Conservation (phyloP, 2,888 invertebrate species). For the Pocota personata region DNA sequence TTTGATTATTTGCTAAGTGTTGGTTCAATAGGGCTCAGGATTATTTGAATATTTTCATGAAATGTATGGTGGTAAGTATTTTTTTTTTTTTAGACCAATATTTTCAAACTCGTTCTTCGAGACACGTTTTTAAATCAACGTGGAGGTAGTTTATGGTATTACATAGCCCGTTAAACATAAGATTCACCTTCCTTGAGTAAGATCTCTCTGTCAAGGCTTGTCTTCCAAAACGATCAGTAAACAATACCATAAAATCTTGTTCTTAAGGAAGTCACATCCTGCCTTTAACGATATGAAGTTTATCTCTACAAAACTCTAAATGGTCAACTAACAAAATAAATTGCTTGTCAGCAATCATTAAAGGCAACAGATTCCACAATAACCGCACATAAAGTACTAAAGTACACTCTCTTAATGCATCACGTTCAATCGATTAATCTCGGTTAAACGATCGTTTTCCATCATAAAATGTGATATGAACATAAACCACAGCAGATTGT, state of each 20-base stretch:
- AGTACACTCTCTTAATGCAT: slow-evolving; percentile 1
- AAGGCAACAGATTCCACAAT: background rate
- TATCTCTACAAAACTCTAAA: background rate
- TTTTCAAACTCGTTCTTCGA: too few relatives aligned
- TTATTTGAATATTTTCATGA: too few relatives aligned
- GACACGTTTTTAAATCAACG: too few relatives aligned
- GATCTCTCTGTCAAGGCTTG: too few relatives aligned
- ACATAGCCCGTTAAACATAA: background rate
- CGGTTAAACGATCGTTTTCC: slow-evolving; percentile 44
- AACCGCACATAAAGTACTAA: slow-evolving; percentile 1
- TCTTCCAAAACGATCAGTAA: background rate
- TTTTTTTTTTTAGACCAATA: too few relatives aligned
- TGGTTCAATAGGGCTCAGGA: too few relatives aligned
- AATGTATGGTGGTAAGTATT: too few relatives aligned
- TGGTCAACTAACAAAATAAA: background rate
- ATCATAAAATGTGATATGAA: slow-evolving; percentile 13
- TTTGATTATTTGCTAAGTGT: too few relatives aligned
- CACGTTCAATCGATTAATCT: slow-evolving; percentile 59
- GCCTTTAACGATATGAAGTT: background rate
- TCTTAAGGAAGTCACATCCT: background rate
- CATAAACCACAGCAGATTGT: slow-evolving; percentile 17
- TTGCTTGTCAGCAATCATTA: slow-evolving; percentile 19
- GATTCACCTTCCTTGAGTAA: background rate
- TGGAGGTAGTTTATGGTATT: too few relatives aligned
- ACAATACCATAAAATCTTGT: background rate